Evolutionary conservation across 1,140 invertebrate genomes (phyloP).

Genomic region (Penaeus vannamei): DNA sequence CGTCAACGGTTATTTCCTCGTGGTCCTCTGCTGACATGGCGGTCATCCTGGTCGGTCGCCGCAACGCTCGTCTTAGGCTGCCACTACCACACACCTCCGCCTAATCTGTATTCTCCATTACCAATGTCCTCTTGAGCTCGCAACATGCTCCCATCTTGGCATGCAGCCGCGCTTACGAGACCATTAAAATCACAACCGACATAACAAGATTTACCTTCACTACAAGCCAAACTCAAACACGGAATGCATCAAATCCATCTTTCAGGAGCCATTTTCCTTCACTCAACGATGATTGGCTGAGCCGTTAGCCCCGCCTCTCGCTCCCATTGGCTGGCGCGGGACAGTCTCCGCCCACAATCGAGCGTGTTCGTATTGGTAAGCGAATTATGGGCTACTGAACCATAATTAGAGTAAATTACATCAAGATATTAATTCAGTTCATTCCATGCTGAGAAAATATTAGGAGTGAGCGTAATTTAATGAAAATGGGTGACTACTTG

Average conservation of each 20-base stretch:
- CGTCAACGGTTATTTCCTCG: conserved; percentile 62
- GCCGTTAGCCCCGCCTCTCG: conserved; percentile 47
- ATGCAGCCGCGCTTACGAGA: conserved; percentile 64
- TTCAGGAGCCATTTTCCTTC: conserved; percentile 65
- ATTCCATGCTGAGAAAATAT: conserved; percentile 66
- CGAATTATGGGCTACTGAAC: conserved; percentile 64
- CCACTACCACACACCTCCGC: conserved; percentile 59
- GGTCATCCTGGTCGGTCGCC: conserved; percentile 57
- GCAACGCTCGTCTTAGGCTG: conserved; percentile 24
- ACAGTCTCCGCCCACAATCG: conserved; percentile 50
- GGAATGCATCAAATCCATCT: conserved; percentile 66
- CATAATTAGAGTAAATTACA: conserved; percentile 67
- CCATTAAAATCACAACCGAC: conserved; percentile 67
- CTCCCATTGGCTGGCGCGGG: conserved; percentile 49
- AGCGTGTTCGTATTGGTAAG: conserved; percentile 64
- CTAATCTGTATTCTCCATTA: conserved; percentile 66
- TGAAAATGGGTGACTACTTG: conserved; percentile 66
- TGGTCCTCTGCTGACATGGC: conserved; percentile 65
- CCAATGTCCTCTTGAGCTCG: conserved; percentile 62
- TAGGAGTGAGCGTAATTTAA: conserved; percentile 64
- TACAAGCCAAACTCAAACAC: conserved; percentile 67
- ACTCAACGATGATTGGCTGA: conserved; percentile 57
- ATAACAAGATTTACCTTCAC: conserved; percentile 67
- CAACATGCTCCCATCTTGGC: conserved; percentile 64
- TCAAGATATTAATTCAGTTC: conserved; percentile 67